Evolutionary conservation across 2,113 vertebrate genomes (phyloP).

Genomic region (Falcunculus frontatus): DNA sequence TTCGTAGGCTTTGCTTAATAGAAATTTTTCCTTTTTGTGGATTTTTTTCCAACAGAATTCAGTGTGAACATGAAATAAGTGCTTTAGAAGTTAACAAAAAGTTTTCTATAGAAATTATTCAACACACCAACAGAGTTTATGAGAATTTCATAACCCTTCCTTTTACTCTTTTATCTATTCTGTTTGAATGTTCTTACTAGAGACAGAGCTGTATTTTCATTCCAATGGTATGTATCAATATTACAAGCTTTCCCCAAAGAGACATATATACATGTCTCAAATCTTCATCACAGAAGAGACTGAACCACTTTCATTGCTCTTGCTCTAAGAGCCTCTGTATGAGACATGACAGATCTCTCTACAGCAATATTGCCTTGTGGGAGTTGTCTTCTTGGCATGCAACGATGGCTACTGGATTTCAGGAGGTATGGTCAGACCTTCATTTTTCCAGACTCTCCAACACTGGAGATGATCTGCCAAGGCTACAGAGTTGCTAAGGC

Average conservation of each 20-base stretch:
- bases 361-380: not conserved
- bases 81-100: not conserved
- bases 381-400: not conserved
- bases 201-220: not conserved
- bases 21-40: not conserved
- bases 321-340: not conserved
- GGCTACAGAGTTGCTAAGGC: not conserved
- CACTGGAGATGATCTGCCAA: not conserved
- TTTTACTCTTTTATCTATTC: not conserved
- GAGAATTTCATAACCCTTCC: not conserved
- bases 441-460: not conserved
- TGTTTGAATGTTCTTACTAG: not conserved
- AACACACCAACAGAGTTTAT: not conserved
- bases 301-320: not conserved
- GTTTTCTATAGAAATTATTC: not conserved
- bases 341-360: not conserved
- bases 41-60: not conserved
- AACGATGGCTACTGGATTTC: not conserved
- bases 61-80: not conserved
- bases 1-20: not conserved
- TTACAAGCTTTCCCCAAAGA: not conserved
- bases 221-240: not conserved
- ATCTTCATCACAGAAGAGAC: not conserved
- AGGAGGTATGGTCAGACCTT: not conserved
- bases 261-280: not conserved